A percentile compares a stretch with the other conserved stretches of the same genome.
Conservation (phyloP, 1,140 invertebrate species). For the Ctenoplectra terminalis region DNA sequence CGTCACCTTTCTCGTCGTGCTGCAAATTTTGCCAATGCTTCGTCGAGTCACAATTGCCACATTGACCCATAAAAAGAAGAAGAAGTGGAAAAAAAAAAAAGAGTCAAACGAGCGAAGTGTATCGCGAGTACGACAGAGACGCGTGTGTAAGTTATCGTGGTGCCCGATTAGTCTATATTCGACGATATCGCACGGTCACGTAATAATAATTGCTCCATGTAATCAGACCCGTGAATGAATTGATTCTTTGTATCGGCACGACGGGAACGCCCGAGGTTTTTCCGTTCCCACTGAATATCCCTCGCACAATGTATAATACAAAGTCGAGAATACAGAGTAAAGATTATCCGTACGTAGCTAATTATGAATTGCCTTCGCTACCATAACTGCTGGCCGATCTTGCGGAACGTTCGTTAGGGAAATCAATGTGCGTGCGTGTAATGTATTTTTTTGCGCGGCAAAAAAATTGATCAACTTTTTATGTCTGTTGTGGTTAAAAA, state of each 20-base stretch:
- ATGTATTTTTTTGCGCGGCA: too few species aligned
- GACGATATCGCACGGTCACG: constrained; percentile 46
- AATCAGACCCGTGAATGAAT: constrained; percentile 62
- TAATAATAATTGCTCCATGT: constrained; percentile 59
- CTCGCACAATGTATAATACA: constrained; percentile 54
- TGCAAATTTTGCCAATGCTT: neutral
- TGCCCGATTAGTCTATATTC: constrained; percentile 36
- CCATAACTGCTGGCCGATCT: neutral
- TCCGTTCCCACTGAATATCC: constrained; percentile 10
- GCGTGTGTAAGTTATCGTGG: constrained; percentile 23
- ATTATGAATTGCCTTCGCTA: constrained; percentile 23
- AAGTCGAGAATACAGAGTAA: constrained; percentile 48
- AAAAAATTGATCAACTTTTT: neutral
- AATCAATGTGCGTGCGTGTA: neutral
- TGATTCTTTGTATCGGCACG: constrained; percentile 55
- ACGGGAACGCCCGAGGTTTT: constrained; percentile 10
- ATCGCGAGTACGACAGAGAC: neutral
- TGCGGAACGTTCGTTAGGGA: neutral
- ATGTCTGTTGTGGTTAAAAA: too few species aligned
- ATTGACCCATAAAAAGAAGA: too few species aligned
- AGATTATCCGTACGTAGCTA: constrained; percentile 47
- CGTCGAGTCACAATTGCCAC: too few species aligned
- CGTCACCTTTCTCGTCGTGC: too few species aligned
- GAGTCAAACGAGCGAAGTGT: neutral
- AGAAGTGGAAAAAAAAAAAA: neutral